Base-by-base conservation (phyloP, 2,113 vertebrate genomes). In the Furnarius figulus region DNA sequence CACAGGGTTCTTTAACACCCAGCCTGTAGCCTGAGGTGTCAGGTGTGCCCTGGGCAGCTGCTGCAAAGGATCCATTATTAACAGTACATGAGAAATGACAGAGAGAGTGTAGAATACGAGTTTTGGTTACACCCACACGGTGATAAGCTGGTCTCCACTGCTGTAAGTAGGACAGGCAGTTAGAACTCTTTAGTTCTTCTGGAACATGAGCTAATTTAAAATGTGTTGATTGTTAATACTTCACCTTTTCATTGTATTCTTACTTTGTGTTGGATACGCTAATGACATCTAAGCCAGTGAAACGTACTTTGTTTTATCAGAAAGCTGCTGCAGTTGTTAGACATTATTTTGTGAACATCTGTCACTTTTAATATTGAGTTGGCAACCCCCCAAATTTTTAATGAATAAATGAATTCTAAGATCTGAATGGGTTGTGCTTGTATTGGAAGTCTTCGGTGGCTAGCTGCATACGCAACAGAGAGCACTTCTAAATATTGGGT, bases 351-450 rank as follows among this genome's bases (percentile, higher is more conserved):
- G 59, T 84, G 55, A 91, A 39, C 58, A 76, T 58, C 82, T 96
- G 91, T 79, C 87, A 65, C 85, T 85, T 85, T 40, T 87, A 76
- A 87, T 95, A 80, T 44, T 68, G 70, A 62, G 9, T 72, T 92
- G 89, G 76, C 80, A 95, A 72, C 3, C 20, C 20, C 56, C 46
- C 63, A 84, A 37, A 31, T 33, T 56, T 19, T 15, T 93, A 71
- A 89, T 73, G 83, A 84, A 33, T 56, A 84, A 78, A 92, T 55
- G 30, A 76, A 50, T 87, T 82, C 16, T 40, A 62, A 87, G 77
- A 58, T 90, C 44, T 88, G 55, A 90, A 35, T 6, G 8, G 50
- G 10, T 71, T 83, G 22, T 72, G 31, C 49, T 67, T 73, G 15
- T 70, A 44, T 52, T 4, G 18, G 58, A 49, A 58, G 21, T 31